Evolutionary conservation across 2,797 vertebrate species (phyloP), one percentile per base, ranked within the genome.

Genomic region (Aythya fuligula): DNA sequence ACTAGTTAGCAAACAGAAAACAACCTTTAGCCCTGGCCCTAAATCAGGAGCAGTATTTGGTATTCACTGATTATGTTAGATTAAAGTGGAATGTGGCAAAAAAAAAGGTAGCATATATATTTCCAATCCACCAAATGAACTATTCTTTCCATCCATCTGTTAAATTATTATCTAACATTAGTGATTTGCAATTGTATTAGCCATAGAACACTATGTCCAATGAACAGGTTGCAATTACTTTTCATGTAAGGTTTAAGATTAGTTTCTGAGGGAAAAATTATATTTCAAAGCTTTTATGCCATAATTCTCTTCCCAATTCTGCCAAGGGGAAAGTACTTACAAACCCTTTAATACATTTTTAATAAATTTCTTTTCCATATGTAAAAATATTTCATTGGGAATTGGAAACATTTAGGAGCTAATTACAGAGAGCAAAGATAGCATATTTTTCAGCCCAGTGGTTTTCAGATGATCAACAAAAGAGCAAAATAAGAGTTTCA

Each of bases 401-500:
- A 97, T 91, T 92, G 64, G 89, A 96, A 95, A 91, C 39, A 79
- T 95, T 87, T 92, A 96, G 61, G 6, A 96, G 84, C 83, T 97
- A 97, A 98, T 98, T 97, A 95, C 47, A 76, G 90, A 93, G 79
- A 95, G 83, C 78, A 96, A 85, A 96, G 84, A 88, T 79, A 97
- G 80, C 17, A 19, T 91, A 94, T 97, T 98, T 97, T 96, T 97
- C 96, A 96, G 92, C 65, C 81, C 95, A 97, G 80, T 96, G 96
- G 88, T 75, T 97, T 96, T 96, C 90, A 94, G 91, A 96, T 97
- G 81, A 83, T 96, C 89, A 95, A 95, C 72, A 96, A 96, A 97
- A 97, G 85, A 97, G 74, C 69, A 95, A 97, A 97, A 91, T 93
- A 95, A 97, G 90, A 96, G 65, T 94, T 96, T 95, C 85, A 95